Conservation (phyloP, 1,140 invertebrate genomes). For the Druon quercuslanigerum region DNA sequence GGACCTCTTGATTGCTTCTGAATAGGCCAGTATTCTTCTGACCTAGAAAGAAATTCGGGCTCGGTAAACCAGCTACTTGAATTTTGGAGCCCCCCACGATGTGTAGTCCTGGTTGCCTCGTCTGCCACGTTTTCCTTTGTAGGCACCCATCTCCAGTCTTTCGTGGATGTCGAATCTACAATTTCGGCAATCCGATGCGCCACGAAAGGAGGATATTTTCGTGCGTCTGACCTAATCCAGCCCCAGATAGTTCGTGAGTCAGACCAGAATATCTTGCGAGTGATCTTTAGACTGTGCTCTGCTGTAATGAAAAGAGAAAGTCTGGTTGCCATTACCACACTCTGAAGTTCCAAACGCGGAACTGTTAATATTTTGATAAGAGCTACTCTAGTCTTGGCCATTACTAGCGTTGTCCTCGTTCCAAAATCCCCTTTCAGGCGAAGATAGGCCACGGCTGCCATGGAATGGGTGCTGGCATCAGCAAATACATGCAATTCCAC, state of each 20-base stretch:
- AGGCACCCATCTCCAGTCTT: constrained; percentile 1
- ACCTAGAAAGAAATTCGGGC: not conserved
- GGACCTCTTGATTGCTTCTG: not conserved
- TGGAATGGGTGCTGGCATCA: too few relatives aligned
- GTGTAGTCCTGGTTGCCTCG: not conserved
- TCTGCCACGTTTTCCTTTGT: not conserved
- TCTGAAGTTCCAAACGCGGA: not conserved
- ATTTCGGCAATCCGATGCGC: not conserved
- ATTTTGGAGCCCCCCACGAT: not conserved
- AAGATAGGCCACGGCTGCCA: too few relatives aligned
- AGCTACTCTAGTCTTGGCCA: too few relatives aligned
- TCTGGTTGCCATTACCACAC: not conserved
- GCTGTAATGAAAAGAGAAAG: too few relatives aligned
- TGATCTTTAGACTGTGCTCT: too few relatives aligned
- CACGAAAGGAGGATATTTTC: not conserved
- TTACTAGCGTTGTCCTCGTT: too few relatives aligned
- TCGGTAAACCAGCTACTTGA: not conserved
- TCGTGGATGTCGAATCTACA: not conserved
- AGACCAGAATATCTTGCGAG: too few relatives aligned
- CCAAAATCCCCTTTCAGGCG: too few relatives aligned
- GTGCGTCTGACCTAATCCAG: too few relatives aligned
- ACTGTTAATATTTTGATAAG: not conserved
- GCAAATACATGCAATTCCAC: too few relatives aligned
- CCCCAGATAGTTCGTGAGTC: too few relatives aligned
- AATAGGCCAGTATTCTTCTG: not conserved